Percentiles rank a stretch among this genome's conserved stretches.
Evolutionary conservation across 2,797 vertebrate species (phyloP).

Genomic region (Okamejei kenojei): DNA sequence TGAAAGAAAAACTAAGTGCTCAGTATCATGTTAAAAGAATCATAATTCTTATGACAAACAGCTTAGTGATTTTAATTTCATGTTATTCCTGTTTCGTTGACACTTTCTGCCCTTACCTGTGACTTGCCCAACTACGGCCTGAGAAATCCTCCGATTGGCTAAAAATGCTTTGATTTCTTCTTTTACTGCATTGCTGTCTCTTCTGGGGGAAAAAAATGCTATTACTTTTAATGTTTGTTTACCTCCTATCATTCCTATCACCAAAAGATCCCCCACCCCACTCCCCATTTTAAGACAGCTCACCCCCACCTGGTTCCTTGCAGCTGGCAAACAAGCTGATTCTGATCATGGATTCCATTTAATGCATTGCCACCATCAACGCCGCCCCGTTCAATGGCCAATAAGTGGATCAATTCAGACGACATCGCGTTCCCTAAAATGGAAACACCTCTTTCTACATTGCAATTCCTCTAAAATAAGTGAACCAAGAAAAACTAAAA

Average conservation of each 20-base stretch:
- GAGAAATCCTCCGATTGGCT: slow-evolving; percentile 73
- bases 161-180: slow-evolving; percentile 75
- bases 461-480: not conserved
- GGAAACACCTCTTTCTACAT: not conserved
- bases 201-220: slow-evolving; percentile 51
- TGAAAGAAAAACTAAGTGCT: not conserved
- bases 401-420: not conserved
- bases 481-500: not conserved
- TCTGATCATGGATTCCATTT: not conserved
- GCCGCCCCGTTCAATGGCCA: not conserved
- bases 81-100: not conserved
- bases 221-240: not conserved
- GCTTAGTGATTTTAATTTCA: not conserved
- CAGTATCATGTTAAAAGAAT: not conserved
- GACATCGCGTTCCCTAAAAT: not conserved
- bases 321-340: not conserved
- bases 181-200: slow-evolving; percentile 75
- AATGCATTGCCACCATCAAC: not conserved
- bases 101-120: slow-evolving; percentile 56
- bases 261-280: not conserved
- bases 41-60: not conserved
- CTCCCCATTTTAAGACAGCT: not conserved
- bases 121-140: slow-evolving; percentile 73
- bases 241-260: not conserved
- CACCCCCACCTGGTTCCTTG: not conserved